Conservation (phyloP, 2,888 invertebrate species). For the Pheosia tremula region DNA sequence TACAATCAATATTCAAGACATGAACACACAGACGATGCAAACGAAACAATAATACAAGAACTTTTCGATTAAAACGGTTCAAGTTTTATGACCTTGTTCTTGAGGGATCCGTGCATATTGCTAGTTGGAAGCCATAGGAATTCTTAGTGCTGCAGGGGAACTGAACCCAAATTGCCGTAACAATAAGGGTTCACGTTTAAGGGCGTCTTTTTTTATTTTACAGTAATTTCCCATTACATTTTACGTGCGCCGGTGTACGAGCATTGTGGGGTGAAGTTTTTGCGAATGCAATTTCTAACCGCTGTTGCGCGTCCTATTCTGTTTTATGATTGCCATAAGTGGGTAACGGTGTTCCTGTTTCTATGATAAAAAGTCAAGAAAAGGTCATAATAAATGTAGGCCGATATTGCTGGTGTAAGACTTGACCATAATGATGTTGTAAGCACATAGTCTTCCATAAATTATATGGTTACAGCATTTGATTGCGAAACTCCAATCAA, state of each 20-base stretch:
- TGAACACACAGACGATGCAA: slow-evolving; percentile 31
- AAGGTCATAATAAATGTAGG: not conserved
- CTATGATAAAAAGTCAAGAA: not conserved
- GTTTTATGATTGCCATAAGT: slow-evolving; percentile 39
- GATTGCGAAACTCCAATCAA: slow-evolving; percentile 36
- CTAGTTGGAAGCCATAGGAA: slow-evolving; percentile 49
- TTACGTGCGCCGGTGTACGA: slow-evolving; percentile 47
- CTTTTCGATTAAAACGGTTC: slow-evolving; percentile 45
- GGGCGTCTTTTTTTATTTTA: slow-evolving; percentile 56
- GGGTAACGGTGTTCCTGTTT: slow-evolving; percentile 8
- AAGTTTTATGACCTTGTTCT: slow-evolving; percentile 44
- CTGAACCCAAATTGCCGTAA: slow-evolving; percentile 56
- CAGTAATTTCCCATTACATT: slow-evolving; percentile 58
- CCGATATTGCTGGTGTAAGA: not conserved
- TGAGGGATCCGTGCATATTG: slow-evolving; percentile 47
- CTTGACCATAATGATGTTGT: not conserved
- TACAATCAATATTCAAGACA: slow-evolving; percentile 23
- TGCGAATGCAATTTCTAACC: slow-evolving; percentile 43
- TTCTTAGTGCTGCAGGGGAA: slow-evolving; percentile 49
- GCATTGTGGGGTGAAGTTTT: slow-evolving; percentile 46
- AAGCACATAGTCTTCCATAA: slow-evolving; percentile 11
- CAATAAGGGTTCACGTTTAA: slow-evolving; percentile 50
- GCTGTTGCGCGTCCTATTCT: slow-evolving; percentile 28
- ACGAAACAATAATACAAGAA: slow-evolving; percentile 35
- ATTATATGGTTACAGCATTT: slow-evolving; percentile 19